A percentile compares a stretch with the other conserved stretches of the same genome.
Evolutionary conservation across 2,888 invertebrate species (phyloP).

Genomic region (Apamea monoglypha): DNA sequence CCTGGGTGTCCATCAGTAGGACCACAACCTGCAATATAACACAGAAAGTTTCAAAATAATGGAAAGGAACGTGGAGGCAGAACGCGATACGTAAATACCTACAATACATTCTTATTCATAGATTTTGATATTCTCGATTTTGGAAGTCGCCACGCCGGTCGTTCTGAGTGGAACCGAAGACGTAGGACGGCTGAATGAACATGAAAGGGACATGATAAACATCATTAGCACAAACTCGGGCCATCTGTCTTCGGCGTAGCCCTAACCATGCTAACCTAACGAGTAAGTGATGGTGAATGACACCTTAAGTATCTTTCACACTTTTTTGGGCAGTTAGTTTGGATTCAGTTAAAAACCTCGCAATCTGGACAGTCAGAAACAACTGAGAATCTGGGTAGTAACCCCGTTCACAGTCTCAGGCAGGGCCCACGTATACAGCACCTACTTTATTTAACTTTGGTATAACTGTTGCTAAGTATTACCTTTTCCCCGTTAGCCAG

Average conservation of each 20-base stretch:
- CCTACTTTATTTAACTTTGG: neutral
- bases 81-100: neutral
- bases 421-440: neutral
- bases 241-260: neutral
- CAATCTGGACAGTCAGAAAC: neutral
- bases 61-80: neutral
- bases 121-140: neutral
- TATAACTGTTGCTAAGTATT: constrained; percentile 27
- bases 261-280: neutral
- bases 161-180: too few relatives aligned
- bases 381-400: neutral
- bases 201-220: too few relatives aligned
- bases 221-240: neutral
- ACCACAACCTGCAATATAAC: constrained; percentile 93
- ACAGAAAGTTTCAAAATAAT: neutral
- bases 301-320: neutral
- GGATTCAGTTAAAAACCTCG: neutral
- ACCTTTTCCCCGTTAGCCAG: constrained; percentile 94
- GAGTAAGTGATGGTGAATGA: neutral
- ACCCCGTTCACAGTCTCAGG: neutral
- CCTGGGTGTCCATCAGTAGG: constrained; percentile 98
- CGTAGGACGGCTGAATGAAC: too few relatives aligned
- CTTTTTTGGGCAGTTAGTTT: neutral
- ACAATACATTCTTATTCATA: neutral
- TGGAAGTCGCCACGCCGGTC: neutral